Evolutionary conservation across 2,113 vertebrate genomes (phyloP), one percentile per base, ranked within the genome.

Genomic region (Melanotaenia duboulayi): DNA sequence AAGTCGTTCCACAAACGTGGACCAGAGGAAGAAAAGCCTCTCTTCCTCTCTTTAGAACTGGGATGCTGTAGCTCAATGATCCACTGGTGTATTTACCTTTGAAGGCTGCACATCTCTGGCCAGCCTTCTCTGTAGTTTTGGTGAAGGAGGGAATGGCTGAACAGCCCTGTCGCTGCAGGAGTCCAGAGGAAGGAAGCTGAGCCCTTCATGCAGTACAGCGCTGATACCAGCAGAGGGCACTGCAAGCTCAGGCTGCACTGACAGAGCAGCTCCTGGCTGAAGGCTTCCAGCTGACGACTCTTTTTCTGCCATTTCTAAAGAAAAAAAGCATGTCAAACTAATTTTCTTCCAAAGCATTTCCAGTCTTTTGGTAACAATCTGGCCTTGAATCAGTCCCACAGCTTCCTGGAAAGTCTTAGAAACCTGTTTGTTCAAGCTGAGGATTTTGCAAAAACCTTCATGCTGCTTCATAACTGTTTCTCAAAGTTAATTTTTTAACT

Each of bases 61-160:
- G 28, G 6, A 28, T 28, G 3, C 9, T 46, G 10, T 4, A 2
- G 14, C 1, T 46, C 14, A 46, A 2, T 46, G 16, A 3, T 51
- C 9, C 49, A 1, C 9, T 11, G 22, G 0, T 11, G 19, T 7
- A 3, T 24, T 17, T 67, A 93, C 91, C 90, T 83, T 58, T 11
- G 90, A 81, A 16, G 40, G 81, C 52, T 54, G 77, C 16, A 11
- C 59, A 0, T 68, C 42, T 44, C 64, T 54, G n/a, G 64, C 70
- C 0, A 67, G 8, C 71, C 84, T 93, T 59, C 60, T 81, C 57
- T 82, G 68, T 8, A 91, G 75, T 60, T 92, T 91, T 0, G 92
- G 94, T 16, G 92, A 94, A 3, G 86, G 83, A 2, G 90, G 92
- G 66, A 89, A 93, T 1, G 93, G 91, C 72, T 94, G 90, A 17